Base-by-base conservation (phyloP, 2,113 vertebrate species). In the Catharus fuscescens region DNA sequence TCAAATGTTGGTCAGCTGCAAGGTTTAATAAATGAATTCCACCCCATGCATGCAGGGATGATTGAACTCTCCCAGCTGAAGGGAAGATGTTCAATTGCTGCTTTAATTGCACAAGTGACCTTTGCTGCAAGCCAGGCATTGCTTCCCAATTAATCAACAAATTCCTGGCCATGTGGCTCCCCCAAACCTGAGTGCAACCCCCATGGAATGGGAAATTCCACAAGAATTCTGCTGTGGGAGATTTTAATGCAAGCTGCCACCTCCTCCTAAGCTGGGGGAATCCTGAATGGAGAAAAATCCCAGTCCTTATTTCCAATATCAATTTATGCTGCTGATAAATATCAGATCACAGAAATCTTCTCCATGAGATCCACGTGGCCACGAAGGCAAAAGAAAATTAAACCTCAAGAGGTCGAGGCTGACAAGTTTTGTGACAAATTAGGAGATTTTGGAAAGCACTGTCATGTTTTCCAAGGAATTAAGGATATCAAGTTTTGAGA, bases 1-100 rank as follows among this genome's bases (percentile, higher is more conserved):
- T 97, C 93, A 97, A 88, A 73, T 4, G 34, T 9, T 93, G 86
- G 94, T 84, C 95, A 97, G 86, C 64, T 70, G 80, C 77, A 44
- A 40, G 71, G 29, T 60, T 94, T 36, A 26, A 20, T 4, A 80
- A 87, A 56, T 91, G 8, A 64, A 77, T 64, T 84, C 54, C n/a
- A 80, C 14, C 80, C 72, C 67, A 24, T 85, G 40, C 67, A 57
- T 0, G 9, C 34, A 69, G 59, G 87, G 91, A 91, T 92, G 69
- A 70, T 0, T 48, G 50, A 86, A 44, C 64, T 77, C 74, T 76
- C 36, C 73, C 54, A 77, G 80, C 81, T 16, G 53, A 93, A 42
- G 34, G 12, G 26, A 13, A 73, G 38, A 23, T 60, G 84, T 40
- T 38, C 6, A 54, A 76, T 12, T 28, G 52, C 14, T 85, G 28